Conservation (phyloP, 2,113 vertebrate species). For the Cryptotis parvus region DNA sequence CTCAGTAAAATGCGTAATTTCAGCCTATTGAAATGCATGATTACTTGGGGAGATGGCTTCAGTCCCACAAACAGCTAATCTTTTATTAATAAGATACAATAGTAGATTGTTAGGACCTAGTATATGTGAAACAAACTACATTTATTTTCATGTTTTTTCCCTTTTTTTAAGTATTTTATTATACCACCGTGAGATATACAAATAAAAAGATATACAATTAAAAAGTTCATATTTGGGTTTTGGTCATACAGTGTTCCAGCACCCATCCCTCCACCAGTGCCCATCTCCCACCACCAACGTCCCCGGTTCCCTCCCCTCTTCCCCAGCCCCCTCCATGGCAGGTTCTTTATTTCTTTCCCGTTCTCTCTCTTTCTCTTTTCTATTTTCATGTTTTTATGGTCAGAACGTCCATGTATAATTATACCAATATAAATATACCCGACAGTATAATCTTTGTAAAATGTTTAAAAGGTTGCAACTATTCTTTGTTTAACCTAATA, state of each 20-base stretch:
- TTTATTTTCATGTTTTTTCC: conserved; percentile 41
- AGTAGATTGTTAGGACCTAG: neutral
- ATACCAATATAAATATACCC: neutral
- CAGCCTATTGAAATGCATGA: neutral
- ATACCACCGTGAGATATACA: no score
- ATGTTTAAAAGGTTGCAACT: neutral
- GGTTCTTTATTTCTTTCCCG: no score
- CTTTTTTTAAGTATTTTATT: no score
- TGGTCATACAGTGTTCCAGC: no score
- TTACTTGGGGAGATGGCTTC: neutral
- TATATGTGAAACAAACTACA: neutral
- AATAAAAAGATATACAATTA: no score
- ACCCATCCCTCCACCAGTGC: no score
- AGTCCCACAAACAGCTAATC: neutral
- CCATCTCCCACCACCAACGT: no score
- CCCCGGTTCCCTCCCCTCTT: no score
- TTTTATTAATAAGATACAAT: neutral
- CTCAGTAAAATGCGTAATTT: neutral
- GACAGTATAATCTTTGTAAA: neutral
- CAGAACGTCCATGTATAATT: neutral
- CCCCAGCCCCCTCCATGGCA: no score
- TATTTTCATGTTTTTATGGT: conserved; percentile 21
- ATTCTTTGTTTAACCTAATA: neutral
- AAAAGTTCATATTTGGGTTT: no score
- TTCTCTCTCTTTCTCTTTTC: no score